A percentile compares a stretch with the other conserved stretches of the same genome.
These are phyloP conservation scores for Hormaphis cornu DNA, from an alignment of 1,140 invertebrate species.

Conservation along the genomic window DNA sequence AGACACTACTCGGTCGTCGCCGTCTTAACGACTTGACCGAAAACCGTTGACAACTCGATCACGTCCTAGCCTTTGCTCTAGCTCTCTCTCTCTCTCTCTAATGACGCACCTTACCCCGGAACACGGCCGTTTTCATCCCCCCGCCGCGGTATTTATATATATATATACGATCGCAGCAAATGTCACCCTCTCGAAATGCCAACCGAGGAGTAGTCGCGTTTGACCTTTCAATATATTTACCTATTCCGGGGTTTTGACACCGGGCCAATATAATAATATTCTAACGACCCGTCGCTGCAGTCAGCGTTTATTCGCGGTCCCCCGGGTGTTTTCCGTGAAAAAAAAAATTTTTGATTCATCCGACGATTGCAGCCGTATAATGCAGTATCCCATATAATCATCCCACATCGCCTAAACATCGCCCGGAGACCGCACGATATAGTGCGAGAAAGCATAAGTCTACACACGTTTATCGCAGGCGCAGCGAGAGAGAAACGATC, in stretches of 20 bases:
- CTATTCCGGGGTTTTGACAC: conserved; percentile 22
- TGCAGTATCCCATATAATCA: too few species aligned
- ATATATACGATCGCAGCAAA: conserved; percentile 13
- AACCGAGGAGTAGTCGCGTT: neutral
- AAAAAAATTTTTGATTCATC: too few species aligned
- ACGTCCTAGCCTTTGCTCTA: conserved; percentile 22
- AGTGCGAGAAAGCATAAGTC: too few species aligned
- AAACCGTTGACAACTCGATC: conserved; percentile 33
- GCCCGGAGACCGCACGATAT: too few species aligned
- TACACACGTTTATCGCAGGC: too few species aligned
- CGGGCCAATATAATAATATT: conserved; percentile 26
- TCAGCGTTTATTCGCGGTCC: conserved; percentile 8
- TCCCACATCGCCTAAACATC: too few species aligned
- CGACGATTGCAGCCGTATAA: too few species aligned
- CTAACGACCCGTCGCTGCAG: neutral
- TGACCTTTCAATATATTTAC: conserved; percentile 30
- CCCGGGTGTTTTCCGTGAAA: neutral
- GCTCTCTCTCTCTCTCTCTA: conserved; percentile 28
- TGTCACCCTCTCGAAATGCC: conserved; percentile 29
- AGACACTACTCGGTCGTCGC: neutral
- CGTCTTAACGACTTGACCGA: conserved; percentile 31
- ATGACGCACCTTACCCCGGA: conserved; percentile 13
- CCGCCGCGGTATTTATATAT: neutral
- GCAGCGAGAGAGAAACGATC: too few species aligned
- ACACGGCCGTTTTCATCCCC: neutral